A percentile compares a stretch with the other conserved stretches of the same genome.
Conservation (phyloP, 2,888 invertebrate genomes). For the Cerastis leucographa region DNA sequence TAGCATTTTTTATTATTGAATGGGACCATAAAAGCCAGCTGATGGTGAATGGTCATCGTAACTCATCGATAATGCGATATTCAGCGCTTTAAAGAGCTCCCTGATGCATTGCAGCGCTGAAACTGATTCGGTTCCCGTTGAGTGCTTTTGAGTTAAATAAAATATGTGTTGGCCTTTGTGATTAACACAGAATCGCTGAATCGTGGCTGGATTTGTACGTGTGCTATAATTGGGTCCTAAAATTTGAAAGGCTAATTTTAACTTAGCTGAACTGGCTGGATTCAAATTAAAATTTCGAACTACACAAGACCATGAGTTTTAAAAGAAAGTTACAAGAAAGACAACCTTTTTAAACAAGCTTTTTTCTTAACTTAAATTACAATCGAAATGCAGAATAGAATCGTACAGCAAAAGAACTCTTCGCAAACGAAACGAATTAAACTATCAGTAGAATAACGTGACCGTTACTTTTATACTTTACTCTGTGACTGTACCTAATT, state of each 20-base stretch:
- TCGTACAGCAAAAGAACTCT: conserved; percentile 74
- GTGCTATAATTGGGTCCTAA: conserved; percentile 7
- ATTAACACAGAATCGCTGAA: conserved; percentile 42
- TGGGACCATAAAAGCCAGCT: conserved; percentile 67
- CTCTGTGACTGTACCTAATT: conserved; percentile 85
- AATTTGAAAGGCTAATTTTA: conserved; percentile 3
- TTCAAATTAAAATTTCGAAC: conserved; percentile 18
- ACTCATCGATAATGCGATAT: conserved; percentile 69
- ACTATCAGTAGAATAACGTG: conserved; percentile 85
- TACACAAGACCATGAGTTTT: conserved; percentile 30
- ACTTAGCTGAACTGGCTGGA: neutral
- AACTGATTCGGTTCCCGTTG: conserved; percentile 59
- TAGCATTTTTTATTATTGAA: conserved; percentile 66
- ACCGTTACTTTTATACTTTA: conserved; percentile 74
- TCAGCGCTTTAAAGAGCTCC: conserved; percentile 68
- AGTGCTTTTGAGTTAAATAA: conserved; percentile 61
- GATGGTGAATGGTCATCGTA: conserved; percentile 68
- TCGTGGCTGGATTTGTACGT: neutral
- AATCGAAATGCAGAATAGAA: conserved; percentile 73
- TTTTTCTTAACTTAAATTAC: conserved; percentile 72
- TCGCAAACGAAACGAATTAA: conserved; percentile 83
- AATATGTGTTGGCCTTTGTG: conserved; percentile 52
- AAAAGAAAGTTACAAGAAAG: conserved; percentile 41
- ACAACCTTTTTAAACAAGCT: conserved; percentile 32
- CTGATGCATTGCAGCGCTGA: conserved; percentile 67